Evolutionary conservation across 2,888 invertebrate genomes (phyloP), one percentile per base, ranked within the genome.

Genomic region (Leucoma salicis): DNA sequence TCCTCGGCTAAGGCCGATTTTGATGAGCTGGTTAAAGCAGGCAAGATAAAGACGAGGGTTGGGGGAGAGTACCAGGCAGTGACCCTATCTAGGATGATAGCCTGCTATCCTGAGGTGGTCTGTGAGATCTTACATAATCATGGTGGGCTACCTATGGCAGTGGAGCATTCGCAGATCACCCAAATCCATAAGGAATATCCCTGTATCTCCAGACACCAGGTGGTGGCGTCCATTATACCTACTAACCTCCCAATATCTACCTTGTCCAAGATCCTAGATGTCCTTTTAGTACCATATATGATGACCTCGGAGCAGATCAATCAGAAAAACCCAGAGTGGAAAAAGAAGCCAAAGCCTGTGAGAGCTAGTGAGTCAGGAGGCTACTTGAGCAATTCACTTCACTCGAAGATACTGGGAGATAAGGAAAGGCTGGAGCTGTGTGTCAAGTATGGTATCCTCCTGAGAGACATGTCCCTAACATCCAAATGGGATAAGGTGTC

Each of bases 261-360:
- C n/a, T 5, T 2, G 1, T 1, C 10, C 1, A 35, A 25, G 14
- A 14, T 14, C 0, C 8, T 35, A n/a, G 35, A 35, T 35, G 35
- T 35, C 1, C 3, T 35, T 0, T 2, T 35, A 10, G 35, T 35
- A 0, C 25, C 24, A 0, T 35, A 35, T 14, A 0, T 35, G 1
- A 1, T 35, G 4, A 35, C 35, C 1, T 35, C 35, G 13, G 24
- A 35, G 2, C 35, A 35, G 10, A 35, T 35, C 1, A 35, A 35
- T 12, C 35, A 35, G 14, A 35, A 35, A n/a, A 35, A 35, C 10
- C n/a, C 10, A 2, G 35, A 35, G 1, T 35, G 35, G 35, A 35
- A 35, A n/a, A 35, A 35, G 14, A 25, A 25, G 25, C 0, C 14
- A 10, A 10, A 10, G 2, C 1, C 2, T 1, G 0, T 1, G 0